Conservation (phyloP, 2,797 vertebrate genomes). For the Chaetophractus vellerosus region DNA sequence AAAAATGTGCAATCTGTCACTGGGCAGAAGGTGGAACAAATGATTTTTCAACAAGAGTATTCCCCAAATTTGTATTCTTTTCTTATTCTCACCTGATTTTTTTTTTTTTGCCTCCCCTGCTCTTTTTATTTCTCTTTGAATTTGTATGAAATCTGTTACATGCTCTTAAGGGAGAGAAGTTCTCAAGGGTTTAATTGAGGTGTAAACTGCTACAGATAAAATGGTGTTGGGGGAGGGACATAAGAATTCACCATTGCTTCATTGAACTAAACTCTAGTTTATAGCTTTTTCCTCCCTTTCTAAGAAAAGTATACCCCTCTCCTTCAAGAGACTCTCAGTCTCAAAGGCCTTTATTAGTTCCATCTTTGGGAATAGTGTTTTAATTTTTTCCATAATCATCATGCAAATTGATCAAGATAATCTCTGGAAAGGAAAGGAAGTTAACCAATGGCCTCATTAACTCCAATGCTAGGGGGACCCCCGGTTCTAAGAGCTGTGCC, state of each 20-base stretch:
- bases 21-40: neutral
- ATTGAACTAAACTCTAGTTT: neutral
- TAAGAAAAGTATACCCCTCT: slow-evolving; percentile 38
- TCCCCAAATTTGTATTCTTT: neutral
- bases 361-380: slow-evolving; percentile 80
- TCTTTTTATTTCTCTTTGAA: slow-evolving; percentile 69
- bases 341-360: slow-evolving; percentile 77
- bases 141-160: slow-evolving; percentile 71
- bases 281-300: neutral
- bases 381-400: slow-evolving; percentile 81
- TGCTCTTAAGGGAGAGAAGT: slow-evolving; percentile 55
- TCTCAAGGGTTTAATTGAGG: slow-evolving; percentile 73
- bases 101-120: neutral
- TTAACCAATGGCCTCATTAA: slow-evolving; percentile 76
- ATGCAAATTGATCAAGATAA: slow-evolving; percentile 80
- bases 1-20: neutral
- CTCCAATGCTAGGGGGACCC: neutral
- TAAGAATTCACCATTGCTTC: neutral
- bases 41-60: neutral
- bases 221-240: neutral
- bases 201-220: slow-evolving; percentile 47
- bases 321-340: slow-evolving; percentile 11
- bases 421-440: slow-evolving; percentile 74
- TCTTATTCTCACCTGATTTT: neutral
- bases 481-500: neutral